Percentiles rank a stretch among this genome's conserved stretches.
Evolutionary conservation across 1,140 invertebrate species (phyloP).

Genomic region (Drosophila nigrodunni): DNA sequence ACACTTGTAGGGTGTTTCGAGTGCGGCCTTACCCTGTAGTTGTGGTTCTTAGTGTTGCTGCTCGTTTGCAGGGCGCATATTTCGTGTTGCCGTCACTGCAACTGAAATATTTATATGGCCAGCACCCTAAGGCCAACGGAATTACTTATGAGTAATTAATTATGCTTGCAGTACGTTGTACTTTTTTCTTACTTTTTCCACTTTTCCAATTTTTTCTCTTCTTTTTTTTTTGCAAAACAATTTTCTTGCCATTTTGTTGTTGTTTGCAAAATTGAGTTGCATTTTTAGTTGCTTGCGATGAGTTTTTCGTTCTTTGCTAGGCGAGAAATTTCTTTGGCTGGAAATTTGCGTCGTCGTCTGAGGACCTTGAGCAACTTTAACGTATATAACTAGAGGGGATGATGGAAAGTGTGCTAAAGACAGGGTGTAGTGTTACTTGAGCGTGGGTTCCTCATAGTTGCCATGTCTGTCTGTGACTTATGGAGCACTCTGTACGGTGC

Average conservation of each 20-base stretch:
- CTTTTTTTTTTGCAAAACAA: neutral
- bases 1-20: neutral
- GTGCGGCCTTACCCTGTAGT: neutral
- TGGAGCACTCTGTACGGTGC: constrained; percentile 31
- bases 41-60: constrained; percentile 11
- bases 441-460: neutral
- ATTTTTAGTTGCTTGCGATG: constrained; percentile 32
- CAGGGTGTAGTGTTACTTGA: neutral
- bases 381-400: neutral
- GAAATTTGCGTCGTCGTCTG: constrained; percentile 23
- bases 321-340: neutral
- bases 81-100: constrained; percentile 45
- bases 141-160: constrained; percentile 79
- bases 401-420: neutral
- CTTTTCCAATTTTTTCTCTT: constrained; percentile 13
- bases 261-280: constrained; percentile 69
- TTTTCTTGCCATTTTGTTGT: neutral
- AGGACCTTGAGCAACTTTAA: constrained; percentile 50
- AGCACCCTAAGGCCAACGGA: constrained; percentile 51
- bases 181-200: neutral
- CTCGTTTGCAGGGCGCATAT: constrained; percentile 36
- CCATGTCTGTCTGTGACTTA: constrained; percentile 57
- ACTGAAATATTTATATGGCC: constrained; percentile 65
- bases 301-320: constrained; percentile 17
- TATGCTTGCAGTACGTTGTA: constrained; percentile 64